Evolutionary conservation across 2,797 vertebrate species (phyloP), one percentile per base, ranked within the genome.

Genomic region (Heliangelus exortis): DNA sequence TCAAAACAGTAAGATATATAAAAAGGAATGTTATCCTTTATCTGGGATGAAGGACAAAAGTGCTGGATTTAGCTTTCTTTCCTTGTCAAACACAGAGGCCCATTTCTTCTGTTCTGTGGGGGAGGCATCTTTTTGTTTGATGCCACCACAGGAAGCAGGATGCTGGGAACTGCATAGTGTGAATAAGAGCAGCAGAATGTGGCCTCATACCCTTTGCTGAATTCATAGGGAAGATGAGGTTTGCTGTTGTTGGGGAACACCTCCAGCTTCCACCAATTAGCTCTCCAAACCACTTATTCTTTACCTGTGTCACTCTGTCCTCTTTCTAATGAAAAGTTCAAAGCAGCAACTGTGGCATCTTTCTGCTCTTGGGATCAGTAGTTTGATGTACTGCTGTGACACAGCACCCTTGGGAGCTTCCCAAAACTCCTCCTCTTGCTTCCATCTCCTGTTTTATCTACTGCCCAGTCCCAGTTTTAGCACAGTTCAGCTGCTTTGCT

Each of bases 31-130:
- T 80, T 95, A 55, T 23, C 50, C 82, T 89, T 81, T 90, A n/a
- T 77, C 69, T 78, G 34, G 45, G n/a, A 51, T 87, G 55, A 83
- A 78, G 71, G 72, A 92, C 79, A 58, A 36, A 23, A 41, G 59
- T 39, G 63, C 92, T 96, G 75, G 75, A 66, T 95, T 94, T 86
- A 48, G 58, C 39, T 41, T 41, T 41, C 39, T 57, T 89, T 90
- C 41, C 31, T 15, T 92, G 84, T 80, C 72, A 85, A 53, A 77
- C 61, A 84, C 57, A 72, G 81, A 93, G 68, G 43, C 54, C 31
- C 7, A 15, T 83, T 89, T 83, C 33, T 86, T 61, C 58, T 84
- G 0, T 75, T 92, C 59, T 10, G 0, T 31, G 34, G 43, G 20
- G 43, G 51, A 78, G 31, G 21, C 1, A 4, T 48, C 55, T 25